These are phyloP conservation scores for Danionella dracula DNA, from an alignment of 2,797 vertebrate species.

Conservation along the genomic window DNA sequence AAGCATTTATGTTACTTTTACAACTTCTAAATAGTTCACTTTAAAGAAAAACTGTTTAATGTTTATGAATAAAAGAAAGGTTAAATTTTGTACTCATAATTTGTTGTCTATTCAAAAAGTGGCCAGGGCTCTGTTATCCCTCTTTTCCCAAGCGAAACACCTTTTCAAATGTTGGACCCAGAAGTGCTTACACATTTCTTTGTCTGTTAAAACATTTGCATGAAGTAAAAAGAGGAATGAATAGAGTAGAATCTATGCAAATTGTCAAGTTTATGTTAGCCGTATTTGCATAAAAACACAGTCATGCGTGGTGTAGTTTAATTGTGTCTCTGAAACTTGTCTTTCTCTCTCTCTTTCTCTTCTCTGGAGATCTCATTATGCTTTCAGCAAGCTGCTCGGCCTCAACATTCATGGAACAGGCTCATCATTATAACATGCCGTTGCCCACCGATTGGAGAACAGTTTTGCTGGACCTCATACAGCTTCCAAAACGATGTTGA, in stretches of 20 bases:
- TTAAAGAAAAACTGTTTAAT: no score
- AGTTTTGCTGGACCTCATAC: conserved; percentile 1
- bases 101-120: no score
- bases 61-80: no score
- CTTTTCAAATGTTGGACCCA: no score
- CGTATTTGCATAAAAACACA: conserved; percentile 11
- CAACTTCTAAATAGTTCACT: no score
- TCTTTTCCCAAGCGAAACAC: no score
- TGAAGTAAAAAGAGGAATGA: no score
- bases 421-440: conserved; percentile 50
- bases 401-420: conserved; percentile 54
- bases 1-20: no score
- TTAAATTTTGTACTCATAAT: no score
- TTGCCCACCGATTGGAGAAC: conserved; percentile 46
- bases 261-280: background rate
- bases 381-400: conserved; percentile 69
- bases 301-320: conserved; percentile 51
- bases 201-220: no score
- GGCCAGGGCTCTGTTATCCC: no score
- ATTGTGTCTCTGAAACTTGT: conserved; percentile 70
- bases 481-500: conserved; percentile 14
- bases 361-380: conserved; percentile 78
- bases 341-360: conserved; percentile 53
- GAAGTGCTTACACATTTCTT: no score
- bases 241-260: background rate